Base-by-base conservation (phyloP, 2,113 vertebrate species). In the Piaya cayana region DNA sequence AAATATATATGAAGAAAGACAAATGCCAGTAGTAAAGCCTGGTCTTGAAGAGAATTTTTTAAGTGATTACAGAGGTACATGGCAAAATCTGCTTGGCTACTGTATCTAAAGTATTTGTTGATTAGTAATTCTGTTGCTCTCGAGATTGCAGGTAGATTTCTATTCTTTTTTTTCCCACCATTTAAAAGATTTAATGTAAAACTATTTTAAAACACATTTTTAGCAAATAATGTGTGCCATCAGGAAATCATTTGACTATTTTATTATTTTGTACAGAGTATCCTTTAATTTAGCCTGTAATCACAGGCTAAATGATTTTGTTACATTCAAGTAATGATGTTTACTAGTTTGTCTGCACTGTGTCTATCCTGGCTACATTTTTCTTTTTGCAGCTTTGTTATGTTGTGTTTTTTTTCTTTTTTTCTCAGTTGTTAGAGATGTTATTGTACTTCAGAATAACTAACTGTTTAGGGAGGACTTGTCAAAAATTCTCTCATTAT, bases 391-490 rank as follows among this genome's bases (percentile, higher is more conserved):
- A 80, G 83, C 86, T 94, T 82, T 19, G 4, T 83, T 95, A 53
- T 90, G 12, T 15, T n/a, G n/a, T n/a, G n/a, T n/a, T n/a, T n/a
- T n/a, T n/a, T n/a, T 39, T 62, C 45, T 60, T 52, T 52, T 52
- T 37, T 82, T 91, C 36, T 79, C 81, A 71, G 83, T 80, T 84
- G 16, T 67, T 93, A 71, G 60, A 70, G 65, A 92, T 83, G 75
- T 85, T 93, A 74, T 74, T 91, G 76, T 91, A 95, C 87, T 77
- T 96, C 88, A 96, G 65, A 92, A 88, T 65, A 96, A 82, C 64
- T 96, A 97, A 91, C 77, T 59, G 27, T 69, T 95, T 88, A 90
- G 90, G 86, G 82, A 96, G 56, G 37, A 45, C 86, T 95, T 97
- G 92, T 91, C 70, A 94, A 89, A 97, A 94, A 74, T 90, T 77